Base-by-base conservation (phyloP, 2,797 vertebrate genomes). In the Sylvilagus floridanus region DNA sequence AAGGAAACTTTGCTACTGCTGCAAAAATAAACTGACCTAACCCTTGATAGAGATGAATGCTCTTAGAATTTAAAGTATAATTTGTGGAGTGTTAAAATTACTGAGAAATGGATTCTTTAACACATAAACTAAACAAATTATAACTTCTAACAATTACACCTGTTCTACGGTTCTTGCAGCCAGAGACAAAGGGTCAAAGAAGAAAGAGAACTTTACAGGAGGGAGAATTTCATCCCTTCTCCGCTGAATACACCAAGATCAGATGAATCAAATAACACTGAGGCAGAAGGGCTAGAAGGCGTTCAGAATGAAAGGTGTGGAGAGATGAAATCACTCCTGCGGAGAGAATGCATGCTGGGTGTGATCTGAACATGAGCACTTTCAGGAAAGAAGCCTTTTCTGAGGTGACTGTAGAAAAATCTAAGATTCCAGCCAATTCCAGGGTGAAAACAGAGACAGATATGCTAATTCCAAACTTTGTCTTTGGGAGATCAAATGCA, bases 61-160 rank as follows among this genome's bases (percentile, higher is more conserved):
- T 65, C 76, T 62, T 76, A 47, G 87, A 86, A 95, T 95, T 93
- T 87, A 17, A 68, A 75, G 76, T 22, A 81, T 22, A 37, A 83
- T 78, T 75, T 32, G 76, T 85, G 62, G 81, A 84, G 28, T 87
- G 50, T 97, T 97, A 93, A 91, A 87, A 84, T 68, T 30, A 90
- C 84, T 83, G 12, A 52, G 93, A 42, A 92, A 82, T 72, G 17
- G 9, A 50, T 63, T 52, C 68, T 78, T 93, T 85, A 73, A 68
- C 69, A 90, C 32, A 52, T 21, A 35, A n/a, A 35, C 86, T 71
- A 32, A 69, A 85, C 35, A 93, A 65, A 69, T 77, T n/a, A 26
- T 21, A 78, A 69, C n/a, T 68, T 86, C 91, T 57, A 84, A 22
- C 62, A 76, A 0, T 54, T 63, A 57, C 28, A 30, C 82, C 78